A percentile compares a stretch with the other conserved stretches of the same genome.
phyloP scores from a whole-genome alignment of 2,797 vertebrate species.

The Epinephelus awoara region DNA sequence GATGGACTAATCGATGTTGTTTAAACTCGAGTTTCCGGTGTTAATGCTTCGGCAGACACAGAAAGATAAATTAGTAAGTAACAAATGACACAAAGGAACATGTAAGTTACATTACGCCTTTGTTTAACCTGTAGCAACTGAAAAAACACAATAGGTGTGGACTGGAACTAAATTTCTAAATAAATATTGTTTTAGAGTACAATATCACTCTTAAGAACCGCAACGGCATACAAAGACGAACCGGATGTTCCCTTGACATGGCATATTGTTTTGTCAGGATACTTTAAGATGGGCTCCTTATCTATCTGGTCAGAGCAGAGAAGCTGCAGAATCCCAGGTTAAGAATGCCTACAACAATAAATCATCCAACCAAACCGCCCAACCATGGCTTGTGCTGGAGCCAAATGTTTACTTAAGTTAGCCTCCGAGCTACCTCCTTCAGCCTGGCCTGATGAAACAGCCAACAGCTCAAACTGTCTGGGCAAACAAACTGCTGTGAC shows the following conservation, averaged over 20 bases:
- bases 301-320: slow-evolving; percentile 14
- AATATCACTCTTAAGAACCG: slow-evolving; percentile 27
- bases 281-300: slow-evolving; percentile 16
- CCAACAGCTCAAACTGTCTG: slow-evolving; percentile 66
- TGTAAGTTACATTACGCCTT: slow-evolving; percentile 22
- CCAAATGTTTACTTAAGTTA: slow-evolving; percentile 68
- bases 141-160: slow-evolving; percentile 56
- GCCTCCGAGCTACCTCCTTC: slow-evolving; percentile 54
- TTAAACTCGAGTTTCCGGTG: background rate
- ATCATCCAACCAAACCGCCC: slow-evolving; percentile 27
- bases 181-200: slow-evolving; percentile 57
- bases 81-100: slow-evolving; percentile 15
- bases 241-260: slow-evolving; percentile 32
- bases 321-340: slow-evolving; percentile 38
- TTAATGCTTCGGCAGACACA: slow-evolving; percentile 7
- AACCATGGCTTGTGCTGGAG: slow-evolving; percentile 34
- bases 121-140: slow-evolving; percentile 57
- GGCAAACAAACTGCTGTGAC: slow-evolving; percentile 73
- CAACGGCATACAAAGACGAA: slow-evolving; percentile 37
- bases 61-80: slow-evolving; percentile 21
- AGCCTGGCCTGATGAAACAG: slow-evolving; percentile 62
- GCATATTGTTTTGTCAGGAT: slow-evolving; percentile 29
- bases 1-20: background rate
- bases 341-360: slow-evolving; percentile 42
- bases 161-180: slow-evolving; percentile 54